These are phyloP conservation scores for Thamnophis sirtalis DNA, from an alignment of 2,113 vertebrate species.

Conservation along the genomic window DNA sequence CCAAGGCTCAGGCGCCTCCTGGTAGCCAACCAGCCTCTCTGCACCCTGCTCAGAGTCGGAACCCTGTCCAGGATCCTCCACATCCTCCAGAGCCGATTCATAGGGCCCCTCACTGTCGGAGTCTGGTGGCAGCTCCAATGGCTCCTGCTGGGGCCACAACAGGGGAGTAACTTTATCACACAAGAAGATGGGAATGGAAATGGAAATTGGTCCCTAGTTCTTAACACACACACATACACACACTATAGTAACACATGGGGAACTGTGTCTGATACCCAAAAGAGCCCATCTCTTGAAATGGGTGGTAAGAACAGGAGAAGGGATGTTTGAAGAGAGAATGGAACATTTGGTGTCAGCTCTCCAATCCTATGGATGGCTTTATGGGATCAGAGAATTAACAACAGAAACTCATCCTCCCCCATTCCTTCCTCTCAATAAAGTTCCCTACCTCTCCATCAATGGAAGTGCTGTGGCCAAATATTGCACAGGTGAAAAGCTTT, in stretches of 20 bases:
- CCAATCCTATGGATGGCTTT: not conserved
- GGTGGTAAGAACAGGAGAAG: not conserved
- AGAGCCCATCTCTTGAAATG: not conserved
- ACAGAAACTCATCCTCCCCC: not conserved
- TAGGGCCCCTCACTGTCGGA: no score
- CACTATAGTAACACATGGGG: not conserved
- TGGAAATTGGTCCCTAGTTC: not conserved
- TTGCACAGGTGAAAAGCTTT: not conserved
- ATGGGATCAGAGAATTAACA: not conserved
- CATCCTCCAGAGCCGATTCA: no score
- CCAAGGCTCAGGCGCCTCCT: no score
- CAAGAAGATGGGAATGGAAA: not conserved
- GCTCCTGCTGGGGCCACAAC: no score
- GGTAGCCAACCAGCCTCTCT: no score
- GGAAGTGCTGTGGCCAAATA: not conserved
- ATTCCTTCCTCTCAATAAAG: not conserved
- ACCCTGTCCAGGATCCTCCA: no score
- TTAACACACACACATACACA: not conserved
- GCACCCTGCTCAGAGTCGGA: no score
- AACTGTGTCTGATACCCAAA: not conserved
- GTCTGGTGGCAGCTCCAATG: no score
- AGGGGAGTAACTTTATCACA: not conserved
- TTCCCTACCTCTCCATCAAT: not conserved
- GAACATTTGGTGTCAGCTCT: not conserved
- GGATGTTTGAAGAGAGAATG: not conserved